Base-by-base conservation (phyloP, 2,888 invertebrate genomes). In the Cantharis rufa region DNA sequence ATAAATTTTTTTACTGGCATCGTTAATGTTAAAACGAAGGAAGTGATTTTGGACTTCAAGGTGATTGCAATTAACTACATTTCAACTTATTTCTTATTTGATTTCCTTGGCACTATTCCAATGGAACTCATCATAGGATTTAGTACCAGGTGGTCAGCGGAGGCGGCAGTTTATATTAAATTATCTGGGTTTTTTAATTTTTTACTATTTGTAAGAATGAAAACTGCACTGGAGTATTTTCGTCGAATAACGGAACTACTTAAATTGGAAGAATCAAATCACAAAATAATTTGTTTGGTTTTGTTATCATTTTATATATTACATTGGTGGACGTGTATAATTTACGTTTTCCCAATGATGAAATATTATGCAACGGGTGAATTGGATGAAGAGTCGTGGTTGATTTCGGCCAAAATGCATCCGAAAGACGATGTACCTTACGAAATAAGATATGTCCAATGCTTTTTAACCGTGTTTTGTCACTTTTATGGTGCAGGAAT, bases 1-100 rank as follows among this genome's bases (percentile, higher is more conserved):
- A 76, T 88, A 0, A 80, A 88, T 62, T 88, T 86, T 70, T 77
- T 87, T 4, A 87, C 87, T 3, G 88, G 88, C 21, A 85, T 81
- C 71, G 70, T 73, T 62, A 73, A 81, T 15, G 27, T 18, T 21
- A 75, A 81, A 32, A 82, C 82, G 9, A 82, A 80, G 27, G 79
- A 82, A 77, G 78, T 81, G 16, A 71, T 80, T 15, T 64, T 83
- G 61, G 76, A 80, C 13, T 79, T 78, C 0, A 74, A 68, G 69
- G 18, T 18, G 62, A 81, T 81, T n/a, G 78, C 79, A 0, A 48
- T 70, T 9, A 62, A 77, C 15, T 82, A 82, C 63, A 9, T 81
- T 0, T 71, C 63, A 28, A 79, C 77, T 3, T 82, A 81, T 68
- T 82, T 82, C 62, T 48, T 80, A 10, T 72, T 79, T 9, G 82